Evolutionary conservation across 2,888 invertebrate species (phyloP), one percentile per base, ranked within the genome.

Genomic region (Mellilla xanthometata): DNA sequence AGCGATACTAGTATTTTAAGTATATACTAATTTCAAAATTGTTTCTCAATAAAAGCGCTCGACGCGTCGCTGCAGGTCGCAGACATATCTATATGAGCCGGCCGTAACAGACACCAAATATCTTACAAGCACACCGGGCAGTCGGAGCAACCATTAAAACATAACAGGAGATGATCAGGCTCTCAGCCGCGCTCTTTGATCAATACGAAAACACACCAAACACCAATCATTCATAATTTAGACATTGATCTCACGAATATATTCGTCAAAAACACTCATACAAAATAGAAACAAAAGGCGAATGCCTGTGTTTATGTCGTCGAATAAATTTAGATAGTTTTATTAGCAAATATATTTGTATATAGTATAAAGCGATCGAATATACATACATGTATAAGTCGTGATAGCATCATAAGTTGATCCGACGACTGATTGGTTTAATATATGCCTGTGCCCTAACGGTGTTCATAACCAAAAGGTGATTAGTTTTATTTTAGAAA

Each of bases 111-210:
- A n/a, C n/a, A 19, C 19, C 6, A 19, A 6, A 19, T 19, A 19
- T 19, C 3, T 12, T 33, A 33, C 35, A 13, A 35, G 8, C 30
- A 22, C 26, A 33, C 24, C 19, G 30, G 13, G 27, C 13, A 7
- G 12, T 22, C 7, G 10, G 10, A 11, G 29, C 8, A 31, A 31
- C 12, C 39, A 36, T n/a, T n/a, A n/a, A n/a, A n/a, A n/a, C n/a
- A n/a, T n/a, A n/a, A n/a, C n/a, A n/a, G n/a, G n/a, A n/a, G n/a
- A n/a, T n/a, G n/a, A n/a, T 15, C 36, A 23, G 45, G 44, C 59
- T 72, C 79, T 76, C 72, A 79, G 79, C 76, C 76, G 66, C 76
- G 68, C 76, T 74, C 73, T 77, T 73, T 68, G 47, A 61, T 61
- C 43, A 68, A 60, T 54, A 39, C 32, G 36, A 30, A 3, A 6